Conservation (phyloP, 2,113 vertebrate species). For the Campylomormyrus tamandua region DNA sequence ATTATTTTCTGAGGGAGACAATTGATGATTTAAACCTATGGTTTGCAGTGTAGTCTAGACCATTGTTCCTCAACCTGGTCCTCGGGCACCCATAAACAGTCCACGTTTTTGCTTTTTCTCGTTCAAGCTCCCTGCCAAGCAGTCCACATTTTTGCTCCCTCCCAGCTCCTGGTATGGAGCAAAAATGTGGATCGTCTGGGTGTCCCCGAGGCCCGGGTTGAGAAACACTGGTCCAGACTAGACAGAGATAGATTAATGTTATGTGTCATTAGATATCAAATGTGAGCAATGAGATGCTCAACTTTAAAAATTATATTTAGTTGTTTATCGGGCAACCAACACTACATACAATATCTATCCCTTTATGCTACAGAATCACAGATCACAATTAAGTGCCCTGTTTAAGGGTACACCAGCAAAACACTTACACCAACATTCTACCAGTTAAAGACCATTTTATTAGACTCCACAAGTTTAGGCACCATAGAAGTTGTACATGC, state of each 20-base stretch:
- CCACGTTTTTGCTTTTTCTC: background rate
- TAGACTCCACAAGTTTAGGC: background rate
- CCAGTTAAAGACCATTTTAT: background rate
- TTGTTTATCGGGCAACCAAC: background rate
- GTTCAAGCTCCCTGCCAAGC: background rate
- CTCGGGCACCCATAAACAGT: background rate
- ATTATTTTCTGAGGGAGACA: background rate
- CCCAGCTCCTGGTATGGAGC: background rate
- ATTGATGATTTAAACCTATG: background rate
- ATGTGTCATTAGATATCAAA: background rate
- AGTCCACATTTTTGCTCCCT: background rate
- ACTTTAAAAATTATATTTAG: background rate
- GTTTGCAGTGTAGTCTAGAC: background rate
- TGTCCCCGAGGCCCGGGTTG: background rate
- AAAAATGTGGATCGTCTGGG: background rate
- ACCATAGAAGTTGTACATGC: background rate
- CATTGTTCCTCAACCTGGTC: background rate
- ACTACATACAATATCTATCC: background rate
- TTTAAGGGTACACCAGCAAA: background rate
- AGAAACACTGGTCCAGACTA: background rate
- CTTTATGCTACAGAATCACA: background rate
- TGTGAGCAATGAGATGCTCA: background rate
- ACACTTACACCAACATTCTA: background rate
- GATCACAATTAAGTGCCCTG: background rate
- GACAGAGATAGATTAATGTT: background rate